These are phyloP conservation scores for Hololepta plana DNA, from an alignment of 2,888 invertebrate species.

Conservation along the genomic window DNA sequence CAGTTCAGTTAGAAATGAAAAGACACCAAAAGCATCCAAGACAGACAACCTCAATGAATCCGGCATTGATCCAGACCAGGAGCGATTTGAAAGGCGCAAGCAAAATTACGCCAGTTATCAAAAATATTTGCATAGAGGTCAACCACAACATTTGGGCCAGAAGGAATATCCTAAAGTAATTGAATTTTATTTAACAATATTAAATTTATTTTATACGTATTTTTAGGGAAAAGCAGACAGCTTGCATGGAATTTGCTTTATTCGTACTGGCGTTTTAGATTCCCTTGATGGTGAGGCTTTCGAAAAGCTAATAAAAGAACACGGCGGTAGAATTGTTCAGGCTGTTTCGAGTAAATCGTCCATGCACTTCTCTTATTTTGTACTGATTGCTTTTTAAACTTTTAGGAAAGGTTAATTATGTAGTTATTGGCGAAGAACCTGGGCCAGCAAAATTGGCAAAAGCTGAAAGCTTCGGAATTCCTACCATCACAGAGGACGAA, in stretches of 20 bases:
- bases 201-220: slow-evolving; percentile 5
- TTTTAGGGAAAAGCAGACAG: slow-evolving; percentile 52
- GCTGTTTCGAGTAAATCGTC: slow-evolving; percentile 42
- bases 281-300: slow-evolving; percentile 73
- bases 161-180: slow-evolving; percentile 67
- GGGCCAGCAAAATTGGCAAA: slow-evolving; percentile 73
- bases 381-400: too few species aligned
- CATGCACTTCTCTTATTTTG: slow-evolving; percentile 3
- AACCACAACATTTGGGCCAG: slow-evolving; percentile 63
- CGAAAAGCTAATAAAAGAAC: slow-evolving; percentile 49
- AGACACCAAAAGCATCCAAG: slow-evolving; percentile 17
- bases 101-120: slow-evolving; percentile 49
- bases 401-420: slow-evolving; percentile 43
- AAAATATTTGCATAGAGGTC: slow-evolving; percentile 57
- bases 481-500: slow-evolving; percentile 62
- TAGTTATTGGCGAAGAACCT: slow-evolving; percentile 71
- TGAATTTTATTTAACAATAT: slow-evolving; percentile 4
- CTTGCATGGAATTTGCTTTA: slow-evolving; percentile 47
- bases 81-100: slow-evolving; percentile 46
- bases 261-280: slow-evolving; percentile 75
- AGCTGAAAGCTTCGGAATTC: slow-evolving; percentile 50
- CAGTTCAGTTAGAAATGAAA: slow-evolving; percentile 18
- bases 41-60: slow-evolving; percentile 18
- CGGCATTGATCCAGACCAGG: slow-evolving; percentile 39
- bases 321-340: slow-evolving; percentile 62